Base-by-base conservation (phyloP, 2,113 vertebrate genomes). In the Andinoacara biseriatus region DNA sequence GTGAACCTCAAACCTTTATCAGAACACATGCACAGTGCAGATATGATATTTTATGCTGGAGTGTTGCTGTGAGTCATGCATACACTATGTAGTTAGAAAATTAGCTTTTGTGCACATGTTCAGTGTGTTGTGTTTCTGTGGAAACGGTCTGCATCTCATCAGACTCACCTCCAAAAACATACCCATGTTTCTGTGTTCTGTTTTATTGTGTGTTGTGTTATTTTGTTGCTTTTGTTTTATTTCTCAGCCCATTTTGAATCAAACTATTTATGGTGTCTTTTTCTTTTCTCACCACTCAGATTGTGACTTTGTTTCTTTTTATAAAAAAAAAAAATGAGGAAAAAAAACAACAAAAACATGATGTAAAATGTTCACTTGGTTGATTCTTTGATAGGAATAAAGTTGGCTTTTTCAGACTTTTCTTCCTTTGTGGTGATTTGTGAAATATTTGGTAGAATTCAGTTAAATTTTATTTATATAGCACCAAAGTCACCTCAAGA, bases 261-360 rank as follows among this genome's bases (percentile, higher is more conserved):
- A 72, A 86, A 86, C 52, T 94, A 92, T 93, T 94, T 93, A 93
- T 94, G 85, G 35, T 29, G n/a, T 90, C 18, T 78, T 80, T 38
- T 86, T 85, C 67, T 87, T 85, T 59, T 86, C 81, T 56, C 81
- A 82, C 89, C 88, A 92, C 76, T 85, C 86, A 83, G 92, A 94
- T 93, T 95, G 94, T 95, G 94, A 95, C 94, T 95, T 95, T 96
- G 22, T 52, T 52, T 69, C 65, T 69, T 69, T 95, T 52, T 90
- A 94, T 69, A 26, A 26, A 26, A 89, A 77, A n/a, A 81, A 91
- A 89, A 77, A 74, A 74, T 10, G 8, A 78, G 76, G 82, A 69
- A 69, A 43, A 43, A 75, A 3, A 35, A 80, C 10, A 76, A 80
- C 24, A 79, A 54, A 77, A 77, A 72, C 5, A 81, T 49, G 54